These are phyloP conservation scores for Ruditapes philippinarum DNA, from an alignment of 1,140 invertebrate species.

Conservation along the genomic window DNA sequence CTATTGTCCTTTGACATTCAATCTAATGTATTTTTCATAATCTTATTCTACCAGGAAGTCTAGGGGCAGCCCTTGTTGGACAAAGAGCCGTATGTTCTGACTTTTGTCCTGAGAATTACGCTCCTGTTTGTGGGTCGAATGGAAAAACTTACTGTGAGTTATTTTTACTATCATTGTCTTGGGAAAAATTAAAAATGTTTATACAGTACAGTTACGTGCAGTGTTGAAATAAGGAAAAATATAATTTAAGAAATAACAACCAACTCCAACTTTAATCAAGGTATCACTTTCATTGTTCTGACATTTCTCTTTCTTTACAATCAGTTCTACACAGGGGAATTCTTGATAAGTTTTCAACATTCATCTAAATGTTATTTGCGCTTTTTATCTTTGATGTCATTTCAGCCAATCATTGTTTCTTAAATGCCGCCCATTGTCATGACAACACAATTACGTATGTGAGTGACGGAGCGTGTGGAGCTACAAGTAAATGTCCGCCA, in stretches of 20 bases:
- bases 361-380: too few species aligned
- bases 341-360: too few species aligned
- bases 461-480: neutral
- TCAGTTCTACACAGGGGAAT: neutral
- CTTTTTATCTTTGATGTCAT: too few species aligned
- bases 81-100: neutral
- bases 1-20: too few species aligned
- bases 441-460: neutral
- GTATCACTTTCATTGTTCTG: neutral
- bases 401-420: constrained; percentile 34
- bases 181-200: neutral
- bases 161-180: neutral
- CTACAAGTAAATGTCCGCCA: neutral
- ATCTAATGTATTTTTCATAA: too few species aligned
- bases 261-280: neutral
- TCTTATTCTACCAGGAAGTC: too few species aligned
- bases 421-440: constrained; percentile 17
- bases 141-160: constrained; percentile 18
- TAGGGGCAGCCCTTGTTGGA: neutral
- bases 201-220: neutral
- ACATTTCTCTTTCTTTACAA: neutral
- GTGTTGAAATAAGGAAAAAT: neutral
- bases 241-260: neutral
- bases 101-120: neutral
- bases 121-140: neutral